phyloP scores from a whole-genome alignment of 2,797 vertebrate genomes.

The Halcyon leucocephala region DNA sequence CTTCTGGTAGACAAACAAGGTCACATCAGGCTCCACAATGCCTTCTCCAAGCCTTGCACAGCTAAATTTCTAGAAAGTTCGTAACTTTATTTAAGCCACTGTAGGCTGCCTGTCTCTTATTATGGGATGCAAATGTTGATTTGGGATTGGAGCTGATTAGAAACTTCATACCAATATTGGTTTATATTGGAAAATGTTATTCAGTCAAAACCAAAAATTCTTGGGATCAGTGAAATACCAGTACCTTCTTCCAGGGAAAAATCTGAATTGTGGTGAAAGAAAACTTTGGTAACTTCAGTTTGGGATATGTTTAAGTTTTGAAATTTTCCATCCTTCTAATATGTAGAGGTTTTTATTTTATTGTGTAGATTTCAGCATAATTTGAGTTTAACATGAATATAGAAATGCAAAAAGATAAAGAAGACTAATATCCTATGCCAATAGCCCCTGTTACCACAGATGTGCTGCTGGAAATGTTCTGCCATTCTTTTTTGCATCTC shows the following conservation, averaged over 20 bases:
- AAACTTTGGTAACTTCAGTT: background rate
- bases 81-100: background rate
- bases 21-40: background rate
- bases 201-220: background rate
- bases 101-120: background rate
- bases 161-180: background rate
- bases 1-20: background rate
- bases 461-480: slow-evolving; percentile 29
- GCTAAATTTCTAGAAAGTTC: background rate
- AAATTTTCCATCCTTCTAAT: background rate
- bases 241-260: background rate
- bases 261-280: background rate
- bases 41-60: background rate
- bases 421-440: background rate
- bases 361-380: background rate
- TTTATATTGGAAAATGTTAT: background rate
- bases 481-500: background rate
- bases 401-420: background rate
- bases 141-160: background rate
- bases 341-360: background rate
- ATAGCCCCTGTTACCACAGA: background rate
- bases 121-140: background rate
- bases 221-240: background rate
- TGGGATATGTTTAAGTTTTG: background rate
- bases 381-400: background rate